phyloP scores from a whole-genome alignment of 2,113 vertebrate genomes.

The Odocoileus hemionus region DNA sequence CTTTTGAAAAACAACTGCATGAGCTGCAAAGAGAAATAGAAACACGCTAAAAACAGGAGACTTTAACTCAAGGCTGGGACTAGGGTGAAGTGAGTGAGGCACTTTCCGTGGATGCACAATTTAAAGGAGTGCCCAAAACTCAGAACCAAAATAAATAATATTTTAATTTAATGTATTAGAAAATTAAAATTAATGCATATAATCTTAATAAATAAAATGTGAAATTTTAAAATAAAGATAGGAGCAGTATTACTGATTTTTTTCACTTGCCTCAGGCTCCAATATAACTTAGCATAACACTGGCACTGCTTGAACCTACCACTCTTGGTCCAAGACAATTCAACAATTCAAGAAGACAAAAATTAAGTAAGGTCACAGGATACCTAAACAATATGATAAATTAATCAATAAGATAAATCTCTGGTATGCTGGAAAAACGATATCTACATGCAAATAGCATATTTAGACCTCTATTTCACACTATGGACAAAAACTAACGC shows the following conservation, averaged over 20 bases:
- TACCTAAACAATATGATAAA: neutral
- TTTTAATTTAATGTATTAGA: neutral
- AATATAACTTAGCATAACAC: neutral
- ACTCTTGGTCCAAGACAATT: neutral
- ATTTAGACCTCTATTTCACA: neutral
- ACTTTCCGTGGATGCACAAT: neutral
- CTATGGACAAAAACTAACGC: neutral
- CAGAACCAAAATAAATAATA: neutral
- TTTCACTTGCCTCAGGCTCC: neutral
- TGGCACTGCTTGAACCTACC: neutral
- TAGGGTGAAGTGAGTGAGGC: neutral
- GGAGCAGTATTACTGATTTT: neutral
- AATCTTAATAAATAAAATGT: neutral
- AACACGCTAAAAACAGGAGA: neutral
- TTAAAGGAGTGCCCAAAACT: neutral
- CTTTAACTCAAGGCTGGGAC: neutral
- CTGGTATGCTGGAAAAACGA: neutral
- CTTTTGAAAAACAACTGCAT: neutral
- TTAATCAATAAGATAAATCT: neutral
- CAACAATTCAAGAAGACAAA: neutral
- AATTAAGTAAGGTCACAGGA: neutral
- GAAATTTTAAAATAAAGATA: neutral
- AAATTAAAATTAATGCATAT: neutral
- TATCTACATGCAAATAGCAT: neutral
- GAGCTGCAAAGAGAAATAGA: neutral